Conservation (phyloP, 1,140 invertebrate species). For the Hylyphantes graminicola region DNA sequence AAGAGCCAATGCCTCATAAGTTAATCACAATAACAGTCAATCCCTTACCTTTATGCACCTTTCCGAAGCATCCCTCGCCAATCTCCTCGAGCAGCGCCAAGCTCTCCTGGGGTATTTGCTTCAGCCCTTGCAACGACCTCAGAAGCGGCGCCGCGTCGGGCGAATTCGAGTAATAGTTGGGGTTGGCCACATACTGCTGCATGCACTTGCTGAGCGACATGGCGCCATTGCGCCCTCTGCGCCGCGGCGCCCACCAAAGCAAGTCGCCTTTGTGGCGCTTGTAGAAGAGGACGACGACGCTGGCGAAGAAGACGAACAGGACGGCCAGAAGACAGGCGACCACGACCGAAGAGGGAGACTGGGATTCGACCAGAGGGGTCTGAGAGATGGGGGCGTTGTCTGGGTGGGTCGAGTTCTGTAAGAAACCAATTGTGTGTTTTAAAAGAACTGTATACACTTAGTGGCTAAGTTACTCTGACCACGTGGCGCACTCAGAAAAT, state of each 20-base stretch:
- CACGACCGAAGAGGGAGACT: neutral
- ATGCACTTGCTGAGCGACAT: constrained; percentile 57
- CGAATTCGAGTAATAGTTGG: constrained; percentile 61
- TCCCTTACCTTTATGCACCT: constrained; percentile 84
- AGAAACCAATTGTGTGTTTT: neutral
- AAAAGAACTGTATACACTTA: too few species aligned
- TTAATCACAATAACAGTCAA: neutral
- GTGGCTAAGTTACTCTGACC: too few species aligned
- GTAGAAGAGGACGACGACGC: neutral
- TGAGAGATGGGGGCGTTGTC: neutral
- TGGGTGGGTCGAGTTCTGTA: constrained; percentile 7
- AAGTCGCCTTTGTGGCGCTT: neutral
- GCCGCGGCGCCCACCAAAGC: neutral
- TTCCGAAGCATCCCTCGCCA: constrained; percentile 92
- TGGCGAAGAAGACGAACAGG: neutral
- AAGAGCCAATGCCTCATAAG: too few species aligned
- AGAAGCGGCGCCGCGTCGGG: constrained; percentile 34
- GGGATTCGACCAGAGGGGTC: neutral
- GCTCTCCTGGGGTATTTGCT: constrained; percentile 69
- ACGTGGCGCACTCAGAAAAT: too few species aligned
- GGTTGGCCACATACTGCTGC: constrained; percentile 62
- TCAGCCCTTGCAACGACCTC: constrained; percentile 65
- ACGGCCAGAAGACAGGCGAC: neutral
- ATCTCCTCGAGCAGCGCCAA: constrained; percentile 81
- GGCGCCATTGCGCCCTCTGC: neutral